phyloP scores from a whole-genome alignment of 1,140 invertebrate species.

The Gonioctena quinquepunctata region DNA sequence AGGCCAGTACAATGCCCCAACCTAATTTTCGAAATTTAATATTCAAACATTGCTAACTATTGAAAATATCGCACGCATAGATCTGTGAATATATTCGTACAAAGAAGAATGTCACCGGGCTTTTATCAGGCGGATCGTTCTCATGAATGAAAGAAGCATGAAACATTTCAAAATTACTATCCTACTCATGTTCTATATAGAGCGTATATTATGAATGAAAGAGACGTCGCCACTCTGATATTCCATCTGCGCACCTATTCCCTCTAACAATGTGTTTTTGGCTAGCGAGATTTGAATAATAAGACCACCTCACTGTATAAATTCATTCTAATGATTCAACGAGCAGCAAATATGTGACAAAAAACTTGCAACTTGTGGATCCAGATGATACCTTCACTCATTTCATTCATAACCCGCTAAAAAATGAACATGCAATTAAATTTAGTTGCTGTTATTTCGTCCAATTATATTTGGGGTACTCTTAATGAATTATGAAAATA shows the following conservation, averaged over 20 bases:
- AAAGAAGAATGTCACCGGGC: neutral
- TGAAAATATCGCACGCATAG: no score
- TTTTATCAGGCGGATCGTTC: no score
- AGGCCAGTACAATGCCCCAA: no score
- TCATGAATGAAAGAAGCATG: neutral
- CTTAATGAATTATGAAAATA: conserved; percentile 37
- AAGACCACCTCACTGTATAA: conserved; percentile 21
- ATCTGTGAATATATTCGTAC: neutral
- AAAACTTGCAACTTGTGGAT: neutral
- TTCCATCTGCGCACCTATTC: conserved; percentile 20
- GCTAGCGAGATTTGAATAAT: conserved; percentile 20
- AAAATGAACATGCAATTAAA: conserved; percentile 30
- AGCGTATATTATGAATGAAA: conserved; percentile 14
- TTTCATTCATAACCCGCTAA: conserved; percentile 13
- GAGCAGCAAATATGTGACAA: conserved; percentile 12
- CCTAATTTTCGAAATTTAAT: no score
- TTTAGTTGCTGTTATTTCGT: conserved; percentile 26
- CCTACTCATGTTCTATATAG: neutral
- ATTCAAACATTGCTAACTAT: no score
- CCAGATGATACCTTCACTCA: neutral
- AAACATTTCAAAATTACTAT: neutral
- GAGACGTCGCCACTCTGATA: conserved; percentile 17
- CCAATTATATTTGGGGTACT: conserved; percentile 29
- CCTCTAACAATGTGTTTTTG: conserved; percentile 34
- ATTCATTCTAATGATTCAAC: conserved; percentile 27